A percentile compares a stretch with the other conserved stretches of the same genome.
phyloP scores from a whole-genome alignment of 1,140 invertebrate genomes.

The Pseudomyrmex pallidus region DNA sequence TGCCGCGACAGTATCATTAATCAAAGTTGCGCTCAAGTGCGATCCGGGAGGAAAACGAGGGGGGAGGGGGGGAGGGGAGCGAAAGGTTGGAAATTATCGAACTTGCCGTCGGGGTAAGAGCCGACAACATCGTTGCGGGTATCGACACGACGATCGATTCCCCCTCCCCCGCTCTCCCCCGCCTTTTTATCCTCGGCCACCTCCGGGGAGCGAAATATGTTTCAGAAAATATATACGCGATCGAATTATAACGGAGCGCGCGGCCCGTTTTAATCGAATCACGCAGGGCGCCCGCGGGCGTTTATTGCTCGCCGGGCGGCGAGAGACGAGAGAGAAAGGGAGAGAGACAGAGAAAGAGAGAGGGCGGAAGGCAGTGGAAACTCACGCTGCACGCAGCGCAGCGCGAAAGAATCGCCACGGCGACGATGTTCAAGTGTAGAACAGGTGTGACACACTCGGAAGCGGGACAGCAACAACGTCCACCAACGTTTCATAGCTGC shows the following conservation, averaged over 20 bases:
- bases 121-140: conserved; percentile 55
- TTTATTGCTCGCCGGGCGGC: background rate
- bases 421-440: conserved; percentile 32
- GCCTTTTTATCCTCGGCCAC: too few species aligned
- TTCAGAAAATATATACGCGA: conserved; percentile 37
- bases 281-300: background rate
- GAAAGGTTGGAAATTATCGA: conserved; percentile 73
- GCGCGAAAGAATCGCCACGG: conserved; percentile 29
- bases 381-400: background rate
- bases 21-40: conserved; percentile 68
- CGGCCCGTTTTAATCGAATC: conserved; percentile 35
- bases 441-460: conserved; percentile 51
- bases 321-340: background rate
- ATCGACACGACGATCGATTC: conserved; percentile 69
- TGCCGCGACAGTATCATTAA: conserved; percentile 64
- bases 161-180: too few species aligned
- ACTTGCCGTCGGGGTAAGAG: conserved; percentile 55
- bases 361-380: background rate
- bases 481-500: conserved; percentile 46
- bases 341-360: background rate
- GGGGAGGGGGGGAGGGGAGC: background rate
- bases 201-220: conserved; percentile 33
- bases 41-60: background rate
- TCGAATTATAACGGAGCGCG: conserved; percentile 23
- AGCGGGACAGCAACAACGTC: conserved; percentile 40